Base-by-base conservation (phyloP, 2,888 invertebrate species). In the Caenorhabditis auriculariae region DNA sequence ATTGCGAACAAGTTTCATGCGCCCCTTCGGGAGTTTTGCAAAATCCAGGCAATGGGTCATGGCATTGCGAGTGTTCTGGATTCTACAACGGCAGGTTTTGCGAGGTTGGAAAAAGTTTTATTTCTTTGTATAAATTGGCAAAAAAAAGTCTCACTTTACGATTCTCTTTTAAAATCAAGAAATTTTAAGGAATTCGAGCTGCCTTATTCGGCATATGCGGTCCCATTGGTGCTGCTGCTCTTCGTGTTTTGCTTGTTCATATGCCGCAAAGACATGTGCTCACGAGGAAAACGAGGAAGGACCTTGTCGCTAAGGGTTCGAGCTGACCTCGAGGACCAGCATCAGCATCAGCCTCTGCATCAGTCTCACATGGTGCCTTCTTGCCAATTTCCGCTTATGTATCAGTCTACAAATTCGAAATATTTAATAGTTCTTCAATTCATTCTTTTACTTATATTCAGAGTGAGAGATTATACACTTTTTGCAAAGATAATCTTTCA, bases 261-360 rank as follows among this genome's bases (percentile, higher is more conserved):
- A 27, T 76, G 76, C 55, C 64, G 77, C 9, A 61, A 76, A 37
- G 75, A 76, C 45, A 61, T 78, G 41, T 76, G 77, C 51, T 71
- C 76, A 19, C 48, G 74, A 19, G 54, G 65, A 4, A 32, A 39
- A 12, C 43, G 51, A n/a, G 24, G 12, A 12, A 23, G 35, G 21
- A 12, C 17, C 28, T 12, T 27, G 32, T 19, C 52, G 44, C 2
- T 37, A 49, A 9, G 35, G 23, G 17, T 17, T 24, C 49, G 41
- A 15, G 29, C 55, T 26, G 21, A 15, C 23, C 17, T 29, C 23
- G 32, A 17, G n/a, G 42, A 17, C n/a, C n/a, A n/a, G n/a, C n/a
- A n/a, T n/a, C n/a, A n/a, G n/a, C n/a, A n/a, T n/a, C n/a, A n/a
- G n/a, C n/a, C n/a, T n/a, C n/a, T n/a, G n/a, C n/a, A n/a, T n/a